Evolutionary conservation across 2,113 vertebrate species (phyloP).

Genomic region (Psilopsiagon aurifrons): DNA sequence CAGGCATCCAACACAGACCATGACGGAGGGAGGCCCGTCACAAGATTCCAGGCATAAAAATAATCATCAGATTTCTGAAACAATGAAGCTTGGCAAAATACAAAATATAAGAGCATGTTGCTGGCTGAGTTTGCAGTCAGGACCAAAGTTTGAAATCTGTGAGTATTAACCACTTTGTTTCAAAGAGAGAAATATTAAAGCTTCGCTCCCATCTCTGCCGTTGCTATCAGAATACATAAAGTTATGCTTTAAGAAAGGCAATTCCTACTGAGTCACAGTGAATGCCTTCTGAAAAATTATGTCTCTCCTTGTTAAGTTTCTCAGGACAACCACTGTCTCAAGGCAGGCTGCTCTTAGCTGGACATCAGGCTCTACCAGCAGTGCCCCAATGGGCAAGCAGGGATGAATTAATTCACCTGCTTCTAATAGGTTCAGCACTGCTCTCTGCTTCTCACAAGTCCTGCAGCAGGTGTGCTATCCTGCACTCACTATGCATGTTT

Average conservation of each 20-base stretch:
- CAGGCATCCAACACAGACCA: neutral
- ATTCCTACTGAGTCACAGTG: neutral
- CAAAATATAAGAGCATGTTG: neutral
- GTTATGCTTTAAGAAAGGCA: neutral
- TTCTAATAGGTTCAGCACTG: neutral
- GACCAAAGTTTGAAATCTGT: neutral
- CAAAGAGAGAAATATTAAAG: neutral
- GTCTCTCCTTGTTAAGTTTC: neutral
- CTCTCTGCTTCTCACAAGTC: neutral
- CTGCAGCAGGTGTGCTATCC: neutral
- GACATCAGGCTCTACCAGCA: neutral
- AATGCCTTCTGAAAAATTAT: neutral
- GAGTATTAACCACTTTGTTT: neutral
- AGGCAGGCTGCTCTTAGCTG: neutral
- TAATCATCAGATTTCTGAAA: slow-evolving; percentile 24
- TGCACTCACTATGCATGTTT: fast-evolving
- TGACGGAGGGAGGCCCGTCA: neutral
- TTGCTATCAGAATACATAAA: neutral
- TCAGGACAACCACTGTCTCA: neutral
- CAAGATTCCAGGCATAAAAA: neutral
- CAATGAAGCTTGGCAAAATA: neutral
- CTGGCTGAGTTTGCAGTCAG: neutral
- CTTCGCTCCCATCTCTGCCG: neutral
- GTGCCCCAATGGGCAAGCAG: neutral
- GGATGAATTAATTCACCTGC: neutral